Base-by-base conservation (phyloP, 2,888 invertebrate genomes). In the Leptopilina syphax region DNA sequence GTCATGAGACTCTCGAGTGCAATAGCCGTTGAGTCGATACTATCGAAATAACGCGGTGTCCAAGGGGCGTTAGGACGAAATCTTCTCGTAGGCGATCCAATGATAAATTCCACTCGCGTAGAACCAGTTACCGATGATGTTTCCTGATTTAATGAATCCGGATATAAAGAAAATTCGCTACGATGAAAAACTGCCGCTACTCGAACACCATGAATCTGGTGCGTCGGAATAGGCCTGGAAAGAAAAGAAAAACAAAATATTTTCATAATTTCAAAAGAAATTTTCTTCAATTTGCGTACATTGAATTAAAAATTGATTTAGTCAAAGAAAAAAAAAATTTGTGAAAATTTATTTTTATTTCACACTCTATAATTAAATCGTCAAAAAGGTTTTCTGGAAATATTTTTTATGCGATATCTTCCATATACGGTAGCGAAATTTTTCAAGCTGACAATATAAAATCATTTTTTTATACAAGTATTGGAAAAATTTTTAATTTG, bases 41-140 rank as follows among this genome's bases (percentile, higher is more conserved):
- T 95, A 91, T 96, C 95, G 89, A 95, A 95, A 90, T 94, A 95
- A 80, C 84, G 86, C 65, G 83, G 87, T 70, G 87, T 89, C 89
- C 85, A 91, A 82, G 86, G 91, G 92, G 93, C 88, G 92, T 93
- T 88, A 89, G 92, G 86, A 89, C 93, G 90, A 79, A 92, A 90
- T 76, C 88, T 88, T 82, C 91, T 87, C 10, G 90, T 90, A 10
- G 91, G 91, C 44, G 91, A 92, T 73, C 91, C 91, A 66, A 91
- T 87, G 34, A 91, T 89, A 78, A 92, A 92, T 80, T 93, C 95
- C 93, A 95, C 87, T 93, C 93, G 88, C 92, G 94, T 88, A 92
- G 94, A 90, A 54, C 86, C 91, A 47, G 89, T 92, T 60, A 88
- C 86, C 79, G 89, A 90, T 57, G 90, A 90, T 0, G 92, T 93